Evolutionary conservation across 2,888 invertebrate species (phyloP).

Genomic region (Agapetus fuscipes): DNA sequence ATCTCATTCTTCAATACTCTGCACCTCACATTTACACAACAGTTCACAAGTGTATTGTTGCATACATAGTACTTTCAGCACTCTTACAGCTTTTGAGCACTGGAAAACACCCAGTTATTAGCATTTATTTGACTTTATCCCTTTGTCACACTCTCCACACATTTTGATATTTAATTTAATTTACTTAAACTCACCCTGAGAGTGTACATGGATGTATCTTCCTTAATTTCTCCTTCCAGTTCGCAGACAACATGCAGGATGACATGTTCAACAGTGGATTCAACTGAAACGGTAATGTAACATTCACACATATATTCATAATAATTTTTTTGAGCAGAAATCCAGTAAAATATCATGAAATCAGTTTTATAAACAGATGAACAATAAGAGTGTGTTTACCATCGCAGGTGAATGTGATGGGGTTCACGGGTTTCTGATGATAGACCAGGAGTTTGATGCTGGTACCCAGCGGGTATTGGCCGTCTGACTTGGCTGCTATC

Average conservation of each 20-base stretch:
- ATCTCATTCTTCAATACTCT: too few species aligned
- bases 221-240: slow-evolving; percentile 61
- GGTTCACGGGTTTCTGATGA: slow-evolving; percentile 48
- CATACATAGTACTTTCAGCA: too few species aligned
- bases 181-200: slow-evolving; percentile 36
- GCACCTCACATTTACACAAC: too few species aligned
- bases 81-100: too few species aligned
- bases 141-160: too few species aligned
- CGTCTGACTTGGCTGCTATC: slow-evolving; percentile 77
- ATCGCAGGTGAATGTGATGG: slow-evolving; percentile 86
- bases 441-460: slow-evolving; percentile 84
- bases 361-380: too few species aligned
- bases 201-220: slow-evolving; percentile 57
- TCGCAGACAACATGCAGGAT: slow-evolving; percentile 76
- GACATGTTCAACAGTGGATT: slow-evolving; percentile 76
- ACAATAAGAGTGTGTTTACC: slow-evolving; percentile 50
- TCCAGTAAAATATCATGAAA: too few species aligned
- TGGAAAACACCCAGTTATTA: too few species aligned
- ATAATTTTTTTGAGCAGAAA: too few species aligned
- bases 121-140: too few species aligned
- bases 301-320: too few species aligned
- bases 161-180: background rate
- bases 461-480: slow-evolving; percentile 63
- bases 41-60: too few species aligned
- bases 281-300: slow-evolving; percentile 48